Base-by-base conservation (phyloP, 2,113 vertebrate species). In the Mugil cephalus region DNA sequence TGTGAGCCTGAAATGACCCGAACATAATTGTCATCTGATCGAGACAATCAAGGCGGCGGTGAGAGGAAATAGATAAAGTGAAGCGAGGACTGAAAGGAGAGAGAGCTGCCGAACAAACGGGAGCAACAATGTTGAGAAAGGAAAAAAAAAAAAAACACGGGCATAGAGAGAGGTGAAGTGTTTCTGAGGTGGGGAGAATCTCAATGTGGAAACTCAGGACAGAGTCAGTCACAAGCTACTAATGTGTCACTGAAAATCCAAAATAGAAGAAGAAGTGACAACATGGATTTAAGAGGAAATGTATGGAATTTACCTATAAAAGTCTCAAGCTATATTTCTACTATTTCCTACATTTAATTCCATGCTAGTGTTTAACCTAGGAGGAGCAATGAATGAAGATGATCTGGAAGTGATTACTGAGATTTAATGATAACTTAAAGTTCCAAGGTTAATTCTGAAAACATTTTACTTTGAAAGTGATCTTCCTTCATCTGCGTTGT, bases 21-120 rank as follows among this genome's bases (percentile, higher is more conserved):
- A 24, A 19, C 15, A 40, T 77, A 52, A 77, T 39, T 69, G 39
- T 84, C 43, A 77, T 72, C 58, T 55, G 69, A 83, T 80, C 38
- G 45, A 81, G 68, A 81, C 76, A 56, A 66, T 79, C 10, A 69
- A 52, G 62, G 54, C 39, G n/a, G 40, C 45, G 66, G 52, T 35
- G 68, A 55, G 71, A 70, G 54, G 46, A 72, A 80, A 70, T 42
- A 60, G 65, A 73, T 68, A 18, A 64, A 67, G 42, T 50, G 54
- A 46, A 59, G 47, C 8, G 54, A 34, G 73, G 14, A 56, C 15
- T 36, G 80, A 64, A 19, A 48, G 24, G 24, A 30, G 54, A 30
- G 43, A 78, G 61, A 47, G 19, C 3, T 6, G 69, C 53, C 50
- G 63, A 34, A 18, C 21, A 19, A 63, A 18, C 9, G 35, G 46